Conservation (phyloP, 2,797 vertebrate genomes). For the Remorina albescens region DNA sequence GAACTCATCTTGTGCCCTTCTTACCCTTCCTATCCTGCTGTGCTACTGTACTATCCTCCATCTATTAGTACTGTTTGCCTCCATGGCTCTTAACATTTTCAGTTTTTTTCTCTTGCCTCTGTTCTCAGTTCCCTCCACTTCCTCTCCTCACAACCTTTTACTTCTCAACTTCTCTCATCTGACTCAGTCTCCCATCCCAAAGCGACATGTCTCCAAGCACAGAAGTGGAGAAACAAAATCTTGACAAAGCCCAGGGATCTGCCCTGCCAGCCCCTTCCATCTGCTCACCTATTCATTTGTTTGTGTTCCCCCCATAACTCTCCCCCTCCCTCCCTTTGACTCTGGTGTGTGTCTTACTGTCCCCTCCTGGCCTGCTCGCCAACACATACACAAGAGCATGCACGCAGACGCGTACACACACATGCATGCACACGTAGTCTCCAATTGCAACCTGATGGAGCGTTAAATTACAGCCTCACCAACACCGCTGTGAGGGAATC, state of each 20-base stretch:
- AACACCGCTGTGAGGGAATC: slow-evolving; percentile 73
- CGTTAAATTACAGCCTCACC: slow-evolving; percentile 81
- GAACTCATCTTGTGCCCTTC: slow-evolving; percentile 12
- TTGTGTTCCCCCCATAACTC: slow-evolving; percentile 37
- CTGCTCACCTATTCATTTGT: slow-evolving; percentile 71
- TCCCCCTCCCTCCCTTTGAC: slow-evolving; percentile 27
- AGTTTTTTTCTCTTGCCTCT: background rate
- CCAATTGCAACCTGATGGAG: slow-evolving; percentile 78
- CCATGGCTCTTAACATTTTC: slow-evolving; percentile 6
- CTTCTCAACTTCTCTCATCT: slow-evolving; percentile 47
- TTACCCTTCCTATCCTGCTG: slow-evolving; percentile 9
- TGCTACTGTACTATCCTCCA: slow-evolving; percentile 17
- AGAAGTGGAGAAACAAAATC: slow-evolving; percentile 54
- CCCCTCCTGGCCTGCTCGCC: slow-evolving; percentile 33
- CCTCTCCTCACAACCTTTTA: slow-evolving; percentile 38
- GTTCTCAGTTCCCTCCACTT: slow-evolving; percentile 1
- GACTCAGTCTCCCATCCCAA: slow-evolving; percentile 41
- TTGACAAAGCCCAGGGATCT: slow-evolving; percentile 51
- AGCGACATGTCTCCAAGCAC: slow-evolving; percentile 56
- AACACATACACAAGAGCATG: slow-evolving; percentile 28
- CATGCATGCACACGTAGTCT: slow-evolving; percentile 49
- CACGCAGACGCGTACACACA: slow-evolving; percentile 24
- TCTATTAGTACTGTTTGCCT: slow-evolving; percentile 4
- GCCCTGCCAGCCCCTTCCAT: slow-evolving; percentile 42
- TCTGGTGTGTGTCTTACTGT: slow-evolving; percentile 60